Conservation (phyloP, 2,888 invertebrate genomes). For the Caenorhabditis plicata region DNA sequence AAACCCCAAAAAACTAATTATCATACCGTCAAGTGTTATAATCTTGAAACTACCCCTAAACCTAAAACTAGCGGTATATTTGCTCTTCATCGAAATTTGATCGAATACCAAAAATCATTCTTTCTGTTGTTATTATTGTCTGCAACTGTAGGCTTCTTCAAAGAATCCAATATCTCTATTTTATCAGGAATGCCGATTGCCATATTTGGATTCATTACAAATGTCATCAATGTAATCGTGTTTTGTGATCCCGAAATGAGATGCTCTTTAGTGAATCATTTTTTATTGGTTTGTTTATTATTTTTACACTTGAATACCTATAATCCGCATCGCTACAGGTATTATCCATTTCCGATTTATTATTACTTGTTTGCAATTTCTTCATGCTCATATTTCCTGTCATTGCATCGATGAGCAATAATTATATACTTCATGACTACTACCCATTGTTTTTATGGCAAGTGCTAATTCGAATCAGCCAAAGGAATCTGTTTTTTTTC, state of each 20-base stretch:
- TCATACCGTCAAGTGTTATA: too few relatives aligned
- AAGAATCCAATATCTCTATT: not conserved
- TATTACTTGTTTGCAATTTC: slow-evolving; percentile 63
- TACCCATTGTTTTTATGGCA: slow-evolving; percentile 59
- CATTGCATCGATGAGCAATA: slow-evolving; percentile 55
- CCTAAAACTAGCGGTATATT: too few relatives aligned
- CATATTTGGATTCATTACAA: slow-evolving; percentile 58
- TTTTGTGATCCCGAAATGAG: slow-evolving; percentile 63
- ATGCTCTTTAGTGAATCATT: slow-evolving; percentile 59
- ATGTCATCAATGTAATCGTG: slow-evolving; percentile 60
- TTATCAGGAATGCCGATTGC: slow-evolving; percentile 50
- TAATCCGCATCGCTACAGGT: slow-evolving; percentile 22
- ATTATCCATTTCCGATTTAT: slow-evolving; percentile 54
- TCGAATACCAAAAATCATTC: too few relatives aligned
- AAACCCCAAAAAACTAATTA: too few relatives aligned
- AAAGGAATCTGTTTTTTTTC: slow-evolving; percentile 4
- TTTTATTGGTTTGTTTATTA: slow-evolving; percentile 49
- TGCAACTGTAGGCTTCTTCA: too few relatives aligned
- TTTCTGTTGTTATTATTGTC: too few relatives aligned
- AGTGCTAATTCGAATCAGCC: not conserved
- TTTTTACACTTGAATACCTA: not conserved
- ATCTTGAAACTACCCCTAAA: too few relatives aligned
- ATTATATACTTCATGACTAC: slow-evolving; percentile 46
- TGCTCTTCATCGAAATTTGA: too few relatives aligned
- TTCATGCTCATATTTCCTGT: slow-evolving; percentile 64